Evolutionary conservation across 2,113 vertebrate genomes (phyloP).

Genomic region (Cyprinodon tularosa): DNA sequence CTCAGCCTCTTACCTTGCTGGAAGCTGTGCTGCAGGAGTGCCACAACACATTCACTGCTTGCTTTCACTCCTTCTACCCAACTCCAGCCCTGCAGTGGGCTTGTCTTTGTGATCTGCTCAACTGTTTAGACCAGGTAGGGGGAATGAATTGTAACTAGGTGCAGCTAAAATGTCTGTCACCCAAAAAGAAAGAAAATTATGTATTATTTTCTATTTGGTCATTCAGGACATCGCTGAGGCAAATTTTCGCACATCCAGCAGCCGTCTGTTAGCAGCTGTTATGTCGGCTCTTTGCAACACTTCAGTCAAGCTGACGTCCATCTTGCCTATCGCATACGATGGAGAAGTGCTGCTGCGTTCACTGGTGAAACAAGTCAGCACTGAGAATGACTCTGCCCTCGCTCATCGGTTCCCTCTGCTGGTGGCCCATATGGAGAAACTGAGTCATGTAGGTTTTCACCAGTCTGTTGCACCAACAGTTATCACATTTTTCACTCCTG

Average conservation of each 20-base stretch:
- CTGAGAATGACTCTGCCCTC: slow-evolving; percentile 95
- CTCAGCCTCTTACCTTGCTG: slow-evolving; percentile 92
- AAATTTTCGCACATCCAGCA: slow-evolving; percentile 97
- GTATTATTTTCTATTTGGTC: not conserved
- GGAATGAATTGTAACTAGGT: not conserved
- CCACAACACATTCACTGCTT: slow-evolving; percentile 98
- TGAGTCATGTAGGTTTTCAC: slow-evolving; percentile 88
- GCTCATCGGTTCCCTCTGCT: slow-evolving; percentile 96
- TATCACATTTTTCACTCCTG: not conserved
- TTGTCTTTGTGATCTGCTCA: slow-evolving; percentile 95
- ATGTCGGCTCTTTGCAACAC: slow-evolving; percentile 99
- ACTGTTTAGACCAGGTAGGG: slow-evolving; percentile 93
- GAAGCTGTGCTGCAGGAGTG: slow-evolving; percentile 98
- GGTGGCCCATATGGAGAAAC: slow-evolving; percentile 98
- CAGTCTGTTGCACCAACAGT: not conserved
- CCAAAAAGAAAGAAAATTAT: not conserved
- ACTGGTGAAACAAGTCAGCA: slow-evolving; percentile 96
- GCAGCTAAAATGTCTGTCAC: not conserved
- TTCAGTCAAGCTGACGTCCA: slow-evolving; percentile 95
- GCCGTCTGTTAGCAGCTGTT: slow-evolving; percentile 93
- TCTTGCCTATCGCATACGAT: slow-evolving; percentile 97
- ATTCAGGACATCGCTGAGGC: slow-evolving; percentile 95
- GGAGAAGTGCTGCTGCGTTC: slow-evolving; percentile 93
- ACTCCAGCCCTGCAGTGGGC: slow-evolving; percentile 97
- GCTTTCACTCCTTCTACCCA: slow-evolving; percentile 98